Evolutionary conservation across 2,888 invertebrate species (phyloP).

Genomic region (Drosophila picticornis): DNA sequence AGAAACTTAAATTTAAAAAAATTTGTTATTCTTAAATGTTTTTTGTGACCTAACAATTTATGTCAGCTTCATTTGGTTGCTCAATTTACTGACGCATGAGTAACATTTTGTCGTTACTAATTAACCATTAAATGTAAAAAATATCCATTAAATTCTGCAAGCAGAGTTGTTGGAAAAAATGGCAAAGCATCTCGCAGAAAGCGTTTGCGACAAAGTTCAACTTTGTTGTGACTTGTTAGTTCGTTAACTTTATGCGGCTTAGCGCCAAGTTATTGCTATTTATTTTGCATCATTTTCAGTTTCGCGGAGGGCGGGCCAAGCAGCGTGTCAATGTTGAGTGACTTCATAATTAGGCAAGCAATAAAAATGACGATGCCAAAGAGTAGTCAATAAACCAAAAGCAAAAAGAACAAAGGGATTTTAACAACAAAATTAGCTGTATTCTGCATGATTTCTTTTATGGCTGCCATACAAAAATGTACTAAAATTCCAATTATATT

Average conservation of each 20-base stretch:
- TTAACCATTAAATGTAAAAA: conserved; percentile 59
- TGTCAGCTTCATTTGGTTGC: background rate
- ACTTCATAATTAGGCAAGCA: conserved; percentile 77
- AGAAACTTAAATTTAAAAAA: background rate
- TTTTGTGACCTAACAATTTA: background rate
- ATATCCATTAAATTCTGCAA: background rate
- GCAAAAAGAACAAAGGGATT: background rate
- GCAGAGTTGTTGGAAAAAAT: conserved; percentile 15
- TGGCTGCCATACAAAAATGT: background rate
- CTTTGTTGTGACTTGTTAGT: conserved; percentile 69
- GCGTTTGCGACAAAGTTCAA: conserved; percentile 75
- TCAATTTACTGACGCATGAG: conserved; percentile 5
- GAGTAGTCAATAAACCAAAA: conserved; percentile 6
- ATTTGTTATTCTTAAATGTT: background rate
- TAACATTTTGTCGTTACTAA: conserved; percentile 54
- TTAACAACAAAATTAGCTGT: conserved; percentile 9
- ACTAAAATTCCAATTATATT: background rate
- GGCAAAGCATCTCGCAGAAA: conserved; percentile 49
- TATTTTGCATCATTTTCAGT: conserved; percentile 77
- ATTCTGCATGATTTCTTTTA: background rate
- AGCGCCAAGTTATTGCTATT: conserved; percentile 74
- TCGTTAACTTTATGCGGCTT: conserved; percentile 80
- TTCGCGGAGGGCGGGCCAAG: conserved; percentile 43
- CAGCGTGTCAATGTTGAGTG: conserved; percentile 74
- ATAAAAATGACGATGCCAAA: conserved; percentile 63